Evolutionary conservation across 2,113 vertebrate genomes (phyloP), one percentile per base, ranked within the genome.

Genomic region (Pipa parva): DNA sequence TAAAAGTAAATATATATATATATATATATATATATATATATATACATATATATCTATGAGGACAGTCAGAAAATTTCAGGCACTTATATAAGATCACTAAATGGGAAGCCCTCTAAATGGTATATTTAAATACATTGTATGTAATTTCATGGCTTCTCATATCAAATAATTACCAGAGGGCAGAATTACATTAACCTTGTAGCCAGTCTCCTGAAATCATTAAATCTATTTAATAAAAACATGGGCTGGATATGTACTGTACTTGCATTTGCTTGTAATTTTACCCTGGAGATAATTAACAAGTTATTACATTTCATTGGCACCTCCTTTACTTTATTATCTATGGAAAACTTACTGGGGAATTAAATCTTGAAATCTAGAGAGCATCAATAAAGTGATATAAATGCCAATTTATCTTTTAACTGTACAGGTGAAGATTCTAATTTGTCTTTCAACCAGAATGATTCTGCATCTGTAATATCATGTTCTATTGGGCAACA

Each of bases 301-400:
- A 59, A 42, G 36, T 59, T 59, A 59, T 59, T 59, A 24, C 58
- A 45, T 59, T 39, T 59, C 58, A n/a, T 59, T 56, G 52, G 27
- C 27, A 56, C 17, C 15, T 56, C 12, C 3, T 10, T 17, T 7
- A 56, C 52, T 27, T 31, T 5, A 56, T 56, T 26, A 20, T 56
- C 25, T 49, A 7, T 22, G 7, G 1, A 29, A 56, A 56, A n/a
- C 17, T n/a, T 56, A 20, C 2, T 54, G 50, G 17, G 26, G 9
- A 11, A 22, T 26, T n/a, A 33, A 21, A 26, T 56, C 15, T 25
- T 42, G 24, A 45, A 45, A 3, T 25, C 12, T 25, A 12, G 15
- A 13, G 36, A 59, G 24, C n/a, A n/a, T n/a, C n/a, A n/a, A n/a
- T n/a, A n/a, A n/a, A n/a, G n/a, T n/a, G n/a, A n/a, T 26, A 7